These are phyloP conservation scores for Arion vulgaris DNA, from an alignment of 1,140 invertebrate species.

Conservation along the genomic window DNA sequence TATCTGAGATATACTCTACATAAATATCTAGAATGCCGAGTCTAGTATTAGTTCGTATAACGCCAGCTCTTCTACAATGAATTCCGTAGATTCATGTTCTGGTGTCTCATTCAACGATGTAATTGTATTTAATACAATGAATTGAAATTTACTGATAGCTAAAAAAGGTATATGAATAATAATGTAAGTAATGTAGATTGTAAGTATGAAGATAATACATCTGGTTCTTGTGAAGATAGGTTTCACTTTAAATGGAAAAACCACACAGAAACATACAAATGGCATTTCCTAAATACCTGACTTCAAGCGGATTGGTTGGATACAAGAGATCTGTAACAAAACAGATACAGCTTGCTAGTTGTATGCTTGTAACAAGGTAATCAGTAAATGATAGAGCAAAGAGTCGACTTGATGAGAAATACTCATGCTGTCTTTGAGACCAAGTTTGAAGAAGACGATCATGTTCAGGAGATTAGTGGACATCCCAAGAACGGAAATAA, in stretches of 20 bases:
- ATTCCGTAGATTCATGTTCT: neutral
- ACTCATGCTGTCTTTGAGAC: conserved; percentile 5
- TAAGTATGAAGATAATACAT: neutral
- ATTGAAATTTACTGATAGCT: neutral
- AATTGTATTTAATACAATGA: neutral
- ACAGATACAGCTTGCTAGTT: neutral
- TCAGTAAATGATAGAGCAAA: neutral
- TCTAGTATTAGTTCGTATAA: neutral
- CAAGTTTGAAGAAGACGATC: neutral
- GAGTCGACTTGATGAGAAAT: too few relatives aligned
- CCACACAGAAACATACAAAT: conserved; percentile 3
- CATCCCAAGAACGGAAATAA: neutral
- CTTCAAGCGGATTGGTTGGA: neutral
- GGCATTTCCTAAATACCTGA: neutral
- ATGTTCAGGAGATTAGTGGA: neutral
- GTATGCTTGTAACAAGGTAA: neutral
- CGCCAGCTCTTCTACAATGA: neutral
- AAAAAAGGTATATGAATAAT: neutral
- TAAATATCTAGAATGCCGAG: neutral
- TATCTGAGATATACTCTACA: neutral
- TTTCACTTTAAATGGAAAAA: neutral
- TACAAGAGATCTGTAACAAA: neutral
- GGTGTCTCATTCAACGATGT: neutral
- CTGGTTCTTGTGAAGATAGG: neutral
- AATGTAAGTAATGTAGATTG: neutral